Evolutionary conservation across 2,888 invertebrate genomes (phyloP).

Genomic region (Drosophila lutescens): DNA sequence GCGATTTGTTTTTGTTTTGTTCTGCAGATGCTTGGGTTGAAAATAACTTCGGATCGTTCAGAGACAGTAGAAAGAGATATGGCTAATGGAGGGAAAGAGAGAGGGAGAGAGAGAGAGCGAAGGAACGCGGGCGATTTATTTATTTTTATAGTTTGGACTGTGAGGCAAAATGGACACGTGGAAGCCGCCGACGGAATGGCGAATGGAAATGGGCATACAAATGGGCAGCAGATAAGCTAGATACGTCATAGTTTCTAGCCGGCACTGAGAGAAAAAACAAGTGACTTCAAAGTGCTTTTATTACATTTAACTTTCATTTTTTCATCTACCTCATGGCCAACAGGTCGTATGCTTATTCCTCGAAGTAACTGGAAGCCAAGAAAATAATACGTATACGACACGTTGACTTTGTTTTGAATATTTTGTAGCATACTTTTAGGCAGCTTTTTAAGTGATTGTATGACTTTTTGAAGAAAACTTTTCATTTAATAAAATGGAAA

Average conservation of each 20-base stretch:
- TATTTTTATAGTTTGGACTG: slow-evolving; percentile 66
- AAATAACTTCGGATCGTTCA: slow-evolving; percentile 68
- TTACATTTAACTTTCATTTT: too few species aligned
- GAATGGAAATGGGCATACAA: slow-evolving; percentile 29
- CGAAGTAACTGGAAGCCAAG: neutral
- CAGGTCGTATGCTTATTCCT: neutral
- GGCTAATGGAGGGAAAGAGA: neutral
- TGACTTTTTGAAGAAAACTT: too few species aligned
- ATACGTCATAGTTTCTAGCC: slow-evolving; percentile 29
- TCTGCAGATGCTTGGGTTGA: slow-evolving; percentile 74
- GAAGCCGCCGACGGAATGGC: slow-evolving; percentile 40
- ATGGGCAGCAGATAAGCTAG: slow-evolving; percentile 28
- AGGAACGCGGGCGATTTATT: slow-evolving; percentile 44
- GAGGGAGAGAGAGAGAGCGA: neutral
- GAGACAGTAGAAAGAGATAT: slow-evolving; percentile 3
- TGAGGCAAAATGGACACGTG: slow-evolving; percentile 30
- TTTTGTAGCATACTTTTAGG: neutral
- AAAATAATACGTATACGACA: slow-evolving; percentile 1
- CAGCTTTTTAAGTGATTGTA: neutral
- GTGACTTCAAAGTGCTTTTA: too few species aligned
- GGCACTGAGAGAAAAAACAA: slow-evolving; percentile 3
- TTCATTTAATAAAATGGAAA: too few species aligned
- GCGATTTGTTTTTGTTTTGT: slow-evolving; percentile 25
- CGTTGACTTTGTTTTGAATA: neutral
- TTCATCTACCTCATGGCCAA: neutral